These are phyloP conservation scores for Propithecus perrieri DNA, from an alignment of 2,797 vertebrate species.

Conservation along the genomic window DNA sequence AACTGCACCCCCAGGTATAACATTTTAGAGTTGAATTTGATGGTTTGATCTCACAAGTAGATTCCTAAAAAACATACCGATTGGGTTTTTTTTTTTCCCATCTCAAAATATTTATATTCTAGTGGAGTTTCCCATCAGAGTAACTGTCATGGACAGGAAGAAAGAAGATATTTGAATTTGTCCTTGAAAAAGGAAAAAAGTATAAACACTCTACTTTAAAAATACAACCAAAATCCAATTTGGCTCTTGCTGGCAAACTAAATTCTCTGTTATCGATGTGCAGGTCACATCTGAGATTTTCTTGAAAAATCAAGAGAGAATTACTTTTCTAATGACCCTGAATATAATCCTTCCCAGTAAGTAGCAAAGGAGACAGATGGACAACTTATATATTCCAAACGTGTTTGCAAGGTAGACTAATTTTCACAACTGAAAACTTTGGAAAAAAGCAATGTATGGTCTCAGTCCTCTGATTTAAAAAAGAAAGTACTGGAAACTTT, in stretches of 20 bases:
- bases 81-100: slow-evolving; percentile 11
- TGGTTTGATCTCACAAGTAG: slow-evolving; percentile 48
- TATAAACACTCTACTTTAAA: slow-evolving; percentile 57
- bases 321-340: slow-evolving; percentile 75
- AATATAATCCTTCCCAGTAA: slow-evolving; percentile 63
- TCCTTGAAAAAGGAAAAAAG: slow-evolving; percentile 65
- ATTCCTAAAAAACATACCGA: slow-evolving; percentile 44
- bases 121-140: slow-evolving; percentile 28
- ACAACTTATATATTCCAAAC: slow-evolving; percentile 51
- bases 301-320: slow-evolving; percentile 76
- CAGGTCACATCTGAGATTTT: slow-evolving; percentile 72
- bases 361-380: slow-evolving; percentile 38
- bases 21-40: background rate
- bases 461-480: slow-evolving; percentile 31
- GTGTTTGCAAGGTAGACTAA: slow-evolving; percentile 59
- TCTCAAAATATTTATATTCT: slow-evolving; percentile 58
- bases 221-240: slow-evolving; percentile 70
- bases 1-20: background rate
- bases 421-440: slow-evolving; percentile 56
- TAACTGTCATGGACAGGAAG: slow-evolving; percentile 11
- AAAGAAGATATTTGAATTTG: slow-evolving; percentile 67
- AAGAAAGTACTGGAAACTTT: slow-evolving; percentile 24
- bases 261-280: slow-evolving; percentile 65
- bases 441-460: background rate
- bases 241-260: slow-evolving; percentile 43